Evolutionary conservation across 2,888 invertebrate genomes (phyloP).

Genomic region (Drosophila mimica): DNA sequence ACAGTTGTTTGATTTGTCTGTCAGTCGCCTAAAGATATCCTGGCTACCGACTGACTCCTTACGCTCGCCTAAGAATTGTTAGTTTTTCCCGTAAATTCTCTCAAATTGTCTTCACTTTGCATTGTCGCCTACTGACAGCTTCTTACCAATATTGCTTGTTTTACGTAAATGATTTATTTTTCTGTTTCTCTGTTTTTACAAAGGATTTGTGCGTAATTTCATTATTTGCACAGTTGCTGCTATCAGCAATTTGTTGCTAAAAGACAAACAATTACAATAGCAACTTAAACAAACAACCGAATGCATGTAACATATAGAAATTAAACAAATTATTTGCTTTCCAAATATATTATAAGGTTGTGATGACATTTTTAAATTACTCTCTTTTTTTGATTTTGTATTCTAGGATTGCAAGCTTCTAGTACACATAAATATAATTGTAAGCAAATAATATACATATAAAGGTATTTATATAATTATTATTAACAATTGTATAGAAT

Average conservation of each 20-base stretch:
- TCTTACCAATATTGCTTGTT: conserved; percentile 51
- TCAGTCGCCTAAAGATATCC: conserved; percentile 35
- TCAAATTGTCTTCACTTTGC: conserved; percentile 35
- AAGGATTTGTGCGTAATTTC: conserved; percentile 39
- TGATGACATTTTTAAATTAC: background rate
- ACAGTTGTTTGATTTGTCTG: conserved; percentile 69
- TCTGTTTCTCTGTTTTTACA: conserved; percentile 28
- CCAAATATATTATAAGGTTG: background rate
- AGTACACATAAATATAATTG: background rate
- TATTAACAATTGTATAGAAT: background rate
- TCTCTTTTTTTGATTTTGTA: background rate
- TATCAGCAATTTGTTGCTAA: conserved; percentile 28
- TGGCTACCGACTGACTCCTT: conserved; percentile 62
- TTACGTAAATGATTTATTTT: conserved; percentile 60
- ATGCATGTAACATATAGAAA: background rate
- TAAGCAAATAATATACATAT: background rate
- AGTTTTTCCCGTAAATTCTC: conserved; percentile 53
- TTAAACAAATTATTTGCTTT: background rate
- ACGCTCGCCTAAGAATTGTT: conserved; percentile 54
- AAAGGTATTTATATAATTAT: background rate
- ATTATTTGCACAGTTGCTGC: conserved; percentile 56
- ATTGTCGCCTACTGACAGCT: conserved; percentile 54
- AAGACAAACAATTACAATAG: background rate
- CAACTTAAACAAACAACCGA: background rate
- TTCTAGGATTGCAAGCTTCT: background rate